Evolutionary conservation across 2,888 invertebrate genomes (phyloP), one percentile per base, ranked within the genome.

Genomic region (Netelia melanura): DNA sequence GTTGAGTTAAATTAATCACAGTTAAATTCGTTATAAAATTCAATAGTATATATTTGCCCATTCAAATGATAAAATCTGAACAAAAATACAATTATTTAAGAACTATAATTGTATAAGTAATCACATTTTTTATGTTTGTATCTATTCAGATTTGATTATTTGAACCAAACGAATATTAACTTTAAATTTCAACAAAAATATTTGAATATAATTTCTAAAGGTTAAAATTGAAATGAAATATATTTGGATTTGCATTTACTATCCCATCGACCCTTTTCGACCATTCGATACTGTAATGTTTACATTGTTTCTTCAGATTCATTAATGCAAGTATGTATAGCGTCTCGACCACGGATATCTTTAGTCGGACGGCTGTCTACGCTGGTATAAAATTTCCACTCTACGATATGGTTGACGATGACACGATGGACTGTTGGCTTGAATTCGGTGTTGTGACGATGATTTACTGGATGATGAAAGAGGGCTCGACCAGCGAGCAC

Each of bases 381-480:
- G 77, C 83, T 5, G 87, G 85, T 10, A 61, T 23, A 8, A 86
- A 86, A 43, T 88, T 88, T 70, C 52, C 77, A 1, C 72, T 87
- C 6, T 89, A 89, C 74, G 87, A 89, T 64, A 81, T 75, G 48
- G 78, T 87, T 1, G 87, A 84, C 25, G 84, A 84, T 9, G 86
- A 89, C 21, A 87, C 83, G 17, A 48, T 89, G 0, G 79, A 83
- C 56, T 87, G 86, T 62, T 89, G 87, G 83, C 72, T 89, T 17
- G 88, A 89, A 62, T 89, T 89, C 65, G 44, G 85, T 25, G 48
- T 84, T 5, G 83, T 81, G 5, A 76, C 87, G 56, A 80, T 86
- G 72, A 78, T 89, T 25, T 86, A 83, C 79, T 87, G 86, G 87
- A 85, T 88, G 70, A 72, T 87, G 79, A 89, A 87, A 52, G 88